Conservation (phyloP, 1,140 invertebrate species). For the Bilobella aurantiaca region DNA sequence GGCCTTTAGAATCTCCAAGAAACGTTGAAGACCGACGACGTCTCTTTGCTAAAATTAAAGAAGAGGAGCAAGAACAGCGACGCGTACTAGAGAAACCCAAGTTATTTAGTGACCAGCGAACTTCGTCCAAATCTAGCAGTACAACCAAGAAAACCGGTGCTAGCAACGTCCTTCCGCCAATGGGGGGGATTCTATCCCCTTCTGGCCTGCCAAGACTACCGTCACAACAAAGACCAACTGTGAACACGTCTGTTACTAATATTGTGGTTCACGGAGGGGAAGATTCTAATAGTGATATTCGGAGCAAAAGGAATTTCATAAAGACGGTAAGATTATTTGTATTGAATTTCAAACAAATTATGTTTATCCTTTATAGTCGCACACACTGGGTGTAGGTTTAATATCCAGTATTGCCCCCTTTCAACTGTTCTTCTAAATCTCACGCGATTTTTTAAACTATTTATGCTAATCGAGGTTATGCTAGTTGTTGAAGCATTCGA, state of each 20-base stretch:
- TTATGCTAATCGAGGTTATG: no score
- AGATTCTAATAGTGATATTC: constrained; percentile 51
- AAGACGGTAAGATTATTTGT: constrained; percentile 69
- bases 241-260: not conserved
- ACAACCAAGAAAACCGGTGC: not conserved
- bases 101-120: constrained; percentile 11
- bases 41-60: constrained; percentile 29
- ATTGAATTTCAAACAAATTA: no score
- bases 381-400: no score
- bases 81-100: constrained; percentile 28
- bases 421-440: no score
- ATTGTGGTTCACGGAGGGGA: constrained; percentile 41
- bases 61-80: constrained; percentile 20
- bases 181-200: not conserved
- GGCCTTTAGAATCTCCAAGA: constrained; percentile 22
- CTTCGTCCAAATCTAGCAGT: constrained; percentile 16
- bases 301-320: constrained; percentile 57
- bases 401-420: no score
- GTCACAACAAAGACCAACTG: not conserved
- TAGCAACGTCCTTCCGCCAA: not conserved
- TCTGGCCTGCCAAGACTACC: not conserved
- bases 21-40: constrained; percentile 27
- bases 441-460: no score
- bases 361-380: no score
- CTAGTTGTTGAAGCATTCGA: no score